phyloP scores from a whole-genome alignment of 2,113 vertebrate genomes.

The Cichladusa arquata region DNA sequence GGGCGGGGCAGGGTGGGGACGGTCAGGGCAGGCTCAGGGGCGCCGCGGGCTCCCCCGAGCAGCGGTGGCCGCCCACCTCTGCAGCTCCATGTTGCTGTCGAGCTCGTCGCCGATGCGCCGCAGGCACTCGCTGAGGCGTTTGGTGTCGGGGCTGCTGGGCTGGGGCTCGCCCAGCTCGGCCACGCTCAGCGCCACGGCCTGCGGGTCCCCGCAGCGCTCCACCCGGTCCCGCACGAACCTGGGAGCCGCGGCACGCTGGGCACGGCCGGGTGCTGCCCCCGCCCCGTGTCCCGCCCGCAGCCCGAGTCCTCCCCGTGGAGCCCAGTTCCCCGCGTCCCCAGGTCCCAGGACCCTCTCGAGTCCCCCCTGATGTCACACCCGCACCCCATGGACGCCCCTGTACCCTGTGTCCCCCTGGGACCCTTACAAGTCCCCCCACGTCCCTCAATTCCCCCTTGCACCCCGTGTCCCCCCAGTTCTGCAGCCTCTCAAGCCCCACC shows the following conservation, averaged over 20 bases:
- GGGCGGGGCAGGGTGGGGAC: rapidly evolving
- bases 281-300: too few relatives aligned
- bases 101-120: neutral
- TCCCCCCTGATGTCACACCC: too few relatives aligned
- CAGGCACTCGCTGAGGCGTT: neutral
- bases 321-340: too few relatives aligned
- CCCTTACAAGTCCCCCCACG: too few relatives aligned
- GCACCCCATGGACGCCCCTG: too few relatives aligned
- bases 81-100: neutral
- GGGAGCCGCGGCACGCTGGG: too few relatives aligned
- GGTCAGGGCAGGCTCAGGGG: rapidly evolving
- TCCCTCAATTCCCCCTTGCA: too few relatives aligned
- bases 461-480: too few relatives aligned
- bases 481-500: too few relatives aligned
- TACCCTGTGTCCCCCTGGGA: too few relatives aligned
- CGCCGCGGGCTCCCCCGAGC: rapidly evolving
- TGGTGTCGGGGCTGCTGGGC: neutral
- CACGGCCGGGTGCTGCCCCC: too few relatives aligned
- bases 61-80: neutral
- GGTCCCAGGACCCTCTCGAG: neutral
- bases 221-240: neutral
- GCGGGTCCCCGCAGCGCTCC: neutral
- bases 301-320: too few relatives aligned
- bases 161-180: neutral
- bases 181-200: neutral